These are phyloP conservation scores for Iselma pallidipennis DNA, from an alignment of 2,888 invertebrate genomes.

Conservation along the genomic window DNA sequence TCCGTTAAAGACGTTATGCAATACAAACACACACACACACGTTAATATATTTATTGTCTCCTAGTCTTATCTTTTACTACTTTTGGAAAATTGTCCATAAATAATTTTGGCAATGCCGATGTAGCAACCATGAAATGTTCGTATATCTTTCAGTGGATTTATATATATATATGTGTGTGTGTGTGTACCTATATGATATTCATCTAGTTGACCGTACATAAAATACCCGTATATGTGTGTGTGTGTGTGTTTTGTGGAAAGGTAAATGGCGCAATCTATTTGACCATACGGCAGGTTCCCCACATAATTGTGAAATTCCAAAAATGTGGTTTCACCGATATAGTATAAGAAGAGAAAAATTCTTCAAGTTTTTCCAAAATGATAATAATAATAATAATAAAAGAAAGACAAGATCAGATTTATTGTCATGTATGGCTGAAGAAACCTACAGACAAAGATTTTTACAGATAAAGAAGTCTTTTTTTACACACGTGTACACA, in stretches of 20 bases:
- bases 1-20: not conserved
- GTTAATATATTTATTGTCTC: not conserved
- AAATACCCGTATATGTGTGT: not conserved
- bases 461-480: too few relatives aligned
- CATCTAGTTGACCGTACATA: not conserved
- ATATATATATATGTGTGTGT: too few relatives aligned
- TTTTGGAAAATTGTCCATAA: not conserved
- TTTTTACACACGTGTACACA: too few relatives aligned
- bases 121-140: not conserved
- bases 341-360: not conserved
- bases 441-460: too few relatives aligned
- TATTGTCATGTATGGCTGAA: too few relatives aligned
- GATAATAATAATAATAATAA: not conserved
- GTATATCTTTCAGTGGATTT: not conserved
- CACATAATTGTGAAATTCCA: not conserved
- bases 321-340: not conserved
- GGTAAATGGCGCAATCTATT: not conserved
- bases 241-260: not conserved
- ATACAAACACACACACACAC: not conserved
- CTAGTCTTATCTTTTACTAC: not conserved
- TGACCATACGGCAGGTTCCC: not conserved
- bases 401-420: not conserved
- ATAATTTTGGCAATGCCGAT: not conserved
- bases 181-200: too few relatives aligned
- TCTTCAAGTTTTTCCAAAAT: not conserved